Conservation (phyloP, 2,888 invertebrate genomes). For the Ophioninae sp. region DNA sequence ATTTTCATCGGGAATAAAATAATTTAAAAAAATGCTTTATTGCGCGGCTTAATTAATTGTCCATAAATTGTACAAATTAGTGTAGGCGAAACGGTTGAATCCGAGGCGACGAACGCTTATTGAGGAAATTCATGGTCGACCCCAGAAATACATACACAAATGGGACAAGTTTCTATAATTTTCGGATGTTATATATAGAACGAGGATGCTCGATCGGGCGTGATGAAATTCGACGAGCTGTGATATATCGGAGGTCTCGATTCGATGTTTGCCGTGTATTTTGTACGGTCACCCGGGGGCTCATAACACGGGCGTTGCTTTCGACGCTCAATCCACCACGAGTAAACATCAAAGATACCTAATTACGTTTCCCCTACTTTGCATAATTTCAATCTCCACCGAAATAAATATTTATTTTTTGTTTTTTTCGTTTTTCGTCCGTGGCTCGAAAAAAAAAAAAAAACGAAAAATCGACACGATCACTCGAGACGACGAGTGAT, state of each 20-base stretch:
- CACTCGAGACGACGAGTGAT: slow-evolving; percentile 26
- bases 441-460: slow-evolving; percentile 12
- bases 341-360: slow-evolving; percentile 41
- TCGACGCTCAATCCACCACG: slow-evolving; percentile 18
- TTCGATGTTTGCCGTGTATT: slow-evolving; percentile 20
- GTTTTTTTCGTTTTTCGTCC: not conserved
- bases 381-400: slow-evolving; percentile 44
- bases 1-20: not conserved
- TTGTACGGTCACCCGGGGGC: not conserved
- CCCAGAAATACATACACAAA: not conserved
- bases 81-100: not conserved
- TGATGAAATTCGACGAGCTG: slow-evolving; percentile 2
- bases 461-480: slow-evolving; percentile 8
- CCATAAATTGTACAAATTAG: not conserved
- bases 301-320: slow-evolving; percentile 19
- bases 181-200: not conserved
- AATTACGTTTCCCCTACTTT: slow-evolving; percentile 39
- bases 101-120: not conserved
- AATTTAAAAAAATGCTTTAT: not conserved
- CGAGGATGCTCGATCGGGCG: not conserved
- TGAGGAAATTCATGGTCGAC: not conserved
- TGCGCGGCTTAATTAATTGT: not conserved
- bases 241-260: slow-evolving; percentile 15
- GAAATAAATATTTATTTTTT: slow-evolving; percentile 10
- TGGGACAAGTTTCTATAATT: not conserved